Base-by-base conservation (phyloP, 2,113 vertebrate genomes). In the Amblyopsis rosae region DNA sequence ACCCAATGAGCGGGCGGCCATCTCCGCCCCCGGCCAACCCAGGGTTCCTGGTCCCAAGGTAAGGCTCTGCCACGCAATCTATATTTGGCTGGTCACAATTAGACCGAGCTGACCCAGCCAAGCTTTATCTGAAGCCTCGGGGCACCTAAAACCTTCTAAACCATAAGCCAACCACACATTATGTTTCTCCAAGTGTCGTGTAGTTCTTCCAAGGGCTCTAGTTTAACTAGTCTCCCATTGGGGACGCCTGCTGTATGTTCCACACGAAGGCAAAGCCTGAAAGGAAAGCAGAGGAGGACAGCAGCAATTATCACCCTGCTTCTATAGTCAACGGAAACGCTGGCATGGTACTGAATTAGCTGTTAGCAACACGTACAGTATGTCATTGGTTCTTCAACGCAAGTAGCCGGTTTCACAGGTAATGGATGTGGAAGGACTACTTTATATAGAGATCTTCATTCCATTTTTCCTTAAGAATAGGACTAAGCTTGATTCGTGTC, bases 31-130 rank as follows among this genome's bases (percentile, higher is more conserved):
- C 3, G 50, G 63, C 48, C 87, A 78, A 61, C 76, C 57, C 11
- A 64, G 65, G 55, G 80, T n/a, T 71, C 0, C 58, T 71, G 4
- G 17, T 5, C 73, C 76, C 74, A 81, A 82, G 82, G 91, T 91
- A 57, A 82, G 73, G 17, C 55, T 45, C 35, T 47, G 9, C 2
- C 46, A 74, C 19, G 50, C 26, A 2, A 3, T 8, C 17, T 41
- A 41, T 49, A 41, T 49, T 9, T 57, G 13, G n/a, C n/a, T 6
- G 10, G 41, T 19, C 3, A 17, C 70, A 32, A 49, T 55, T 9
- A 55, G 41, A 49, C 17, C 61, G 3, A 26, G 41, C 45, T 55
- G 1, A 4, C 13, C 7, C 41, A 57, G 55, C 53, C 65, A 70
- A 51, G 54, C 12, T 11, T 65, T 9, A 51, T 12, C 9, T 64